Percentiles rank a stretch among this genome's conserved stretches.
phyloP scores from a whole-genome alignment of 2,113 vertebrate genomes.

The Aegypius monachus region DNA sequence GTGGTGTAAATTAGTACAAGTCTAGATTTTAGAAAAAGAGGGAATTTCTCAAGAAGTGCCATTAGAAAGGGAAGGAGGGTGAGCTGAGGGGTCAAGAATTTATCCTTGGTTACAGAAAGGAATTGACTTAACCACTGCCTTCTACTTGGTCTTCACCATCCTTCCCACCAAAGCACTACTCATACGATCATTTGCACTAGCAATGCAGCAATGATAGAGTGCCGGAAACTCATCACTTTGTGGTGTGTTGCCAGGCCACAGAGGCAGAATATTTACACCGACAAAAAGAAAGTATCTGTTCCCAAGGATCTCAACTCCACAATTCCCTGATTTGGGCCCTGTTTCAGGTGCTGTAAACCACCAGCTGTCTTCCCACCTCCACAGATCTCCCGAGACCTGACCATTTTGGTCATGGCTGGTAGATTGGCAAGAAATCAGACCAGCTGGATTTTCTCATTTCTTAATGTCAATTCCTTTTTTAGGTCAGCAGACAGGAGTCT shows the following conservation, averaged over 20 bases:
- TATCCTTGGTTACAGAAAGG: background rate
- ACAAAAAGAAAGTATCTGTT: background rate
- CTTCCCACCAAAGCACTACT: background rate
- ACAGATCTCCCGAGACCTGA: background rate
- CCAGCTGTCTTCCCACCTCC: slow-evolving; percentile 55
- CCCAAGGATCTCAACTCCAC: background rate
- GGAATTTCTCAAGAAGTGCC: background rate
- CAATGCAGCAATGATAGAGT: background rate
- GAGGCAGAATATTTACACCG: background rate
- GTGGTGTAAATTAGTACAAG: background rate
- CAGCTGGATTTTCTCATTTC: slow-evolving; percentile 56
- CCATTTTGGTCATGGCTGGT: slow-evolving; percentile 31
- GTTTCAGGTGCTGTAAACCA: slow-evolving; percentile 35
- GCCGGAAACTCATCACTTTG: background rate
- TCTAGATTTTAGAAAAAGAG: background rate
- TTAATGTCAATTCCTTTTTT: slow-evolving; percentile 28
- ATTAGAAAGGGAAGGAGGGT: background rate
- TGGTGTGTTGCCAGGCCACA: background rate
- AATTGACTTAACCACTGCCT: background rate
- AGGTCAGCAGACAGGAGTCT: slow-evolving; percentile 39
- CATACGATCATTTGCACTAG: background rate
- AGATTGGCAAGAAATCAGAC: slow-evolving; percentile 46
- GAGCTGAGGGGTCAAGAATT: background rate
- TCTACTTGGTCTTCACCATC: background rate
- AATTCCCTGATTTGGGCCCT: background rate